Evolutionary conservation across 2,797 vertebrate genomes (phyloP).

Genomic region (Dendrocincla fuliginosa): DNA sequence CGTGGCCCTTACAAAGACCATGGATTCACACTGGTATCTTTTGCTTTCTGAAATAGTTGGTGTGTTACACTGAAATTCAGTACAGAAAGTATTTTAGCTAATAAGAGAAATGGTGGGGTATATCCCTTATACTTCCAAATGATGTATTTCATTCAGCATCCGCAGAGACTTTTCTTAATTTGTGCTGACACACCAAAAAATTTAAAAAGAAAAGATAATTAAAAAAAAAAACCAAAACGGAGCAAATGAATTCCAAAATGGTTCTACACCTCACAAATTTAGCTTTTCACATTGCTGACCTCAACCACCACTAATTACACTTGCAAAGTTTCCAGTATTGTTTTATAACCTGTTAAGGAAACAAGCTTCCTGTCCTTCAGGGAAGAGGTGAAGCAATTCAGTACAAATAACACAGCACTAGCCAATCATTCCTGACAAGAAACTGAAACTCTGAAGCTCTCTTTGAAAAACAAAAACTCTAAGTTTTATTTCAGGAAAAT

Average conservation of each 20-base stretch:
- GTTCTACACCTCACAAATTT: not conserved
- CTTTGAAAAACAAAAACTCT: not conserved
- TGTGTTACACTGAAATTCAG: not conserved
- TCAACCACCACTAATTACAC: not conserved
- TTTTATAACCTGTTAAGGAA: conserved; percentile 13
- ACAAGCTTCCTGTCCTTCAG: not conserved
- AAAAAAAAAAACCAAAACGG: not conserved
- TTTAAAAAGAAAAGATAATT: not conserved
- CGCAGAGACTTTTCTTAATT: not conserved
- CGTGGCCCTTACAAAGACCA: not conserved
- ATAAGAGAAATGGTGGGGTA: not conserved
- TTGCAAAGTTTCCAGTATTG: conserved; percentile 13
- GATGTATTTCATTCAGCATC: not conserved
- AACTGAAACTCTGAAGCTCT: not conserved
- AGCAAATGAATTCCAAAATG: not conserved
- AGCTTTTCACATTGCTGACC: not conserved
- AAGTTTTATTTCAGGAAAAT: not conserved
- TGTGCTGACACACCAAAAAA: not conserved
- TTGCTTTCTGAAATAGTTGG: not conserved
- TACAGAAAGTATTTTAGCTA: not conserved
- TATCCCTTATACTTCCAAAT: not conserved
- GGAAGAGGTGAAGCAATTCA: not conserved
- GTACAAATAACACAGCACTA: not conserved
- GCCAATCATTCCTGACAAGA: not conserved
- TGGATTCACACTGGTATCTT: not conserved